Base-by-base conservation (phyloP, 1,140 invertebrate genomes). In the Procambarus clarkii region DNA sequence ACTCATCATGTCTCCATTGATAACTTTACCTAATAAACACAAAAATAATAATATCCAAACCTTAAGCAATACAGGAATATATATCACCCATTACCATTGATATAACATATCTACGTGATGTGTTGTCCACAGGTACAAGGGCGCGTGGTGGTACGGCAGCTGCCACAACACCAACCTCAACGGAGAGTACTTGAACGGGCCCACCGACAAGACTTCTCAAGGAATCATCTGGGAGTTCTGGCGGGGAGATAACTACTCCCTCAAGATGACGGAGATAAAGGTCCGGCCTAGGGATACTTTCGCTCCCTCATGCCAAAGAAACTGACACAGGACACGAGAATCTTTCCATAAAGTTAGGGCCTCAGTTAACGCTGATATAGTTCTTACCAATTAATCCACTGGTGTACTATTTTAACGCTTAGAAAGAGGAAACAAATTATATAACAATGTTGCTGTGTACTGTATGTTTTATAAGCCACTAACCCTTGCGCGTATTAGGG, bases 171-270 rank as follows among this genome's bases (percentile, higher is more conserved):
- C 93, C 13, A 94, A 93, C 82, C 50, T 94, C 46, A 94, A 94
- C 91, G 94, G 94, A 0, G 24, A 90, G 11, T 94, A 94, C 91
- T 81, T 92, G 58, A 54, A 64, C 88, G 92, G 94, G 91, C 45
- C 89, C 85, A 64, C 94, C 91, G 13, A 93, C 83, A 50, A 89
- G 88, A 84, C 92, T 91, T 92, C 92, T 11, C 83, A 93, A 78
- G 94, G 94, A 0, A 86, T 94, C 74, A 93, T 93, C 82, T 95
- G 94, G 94, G 93, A 94, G 88, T 86, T 93, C 7, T 94, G 94
- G 93, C 93, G 93, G 89, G 93, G 94, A 0, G 93, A 94, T 64
- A 93, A 94, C 92, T 94, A 94, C 89, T 95, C 94, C 2, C 92
- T 95, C 76, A 93, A 93, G 78, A 91, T 34, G 34, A 93, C 92